phyloP scores from a whole-genome alignment of 2,797 vertebrate genomes.

The Microctenopoma lineatum region DNA sequence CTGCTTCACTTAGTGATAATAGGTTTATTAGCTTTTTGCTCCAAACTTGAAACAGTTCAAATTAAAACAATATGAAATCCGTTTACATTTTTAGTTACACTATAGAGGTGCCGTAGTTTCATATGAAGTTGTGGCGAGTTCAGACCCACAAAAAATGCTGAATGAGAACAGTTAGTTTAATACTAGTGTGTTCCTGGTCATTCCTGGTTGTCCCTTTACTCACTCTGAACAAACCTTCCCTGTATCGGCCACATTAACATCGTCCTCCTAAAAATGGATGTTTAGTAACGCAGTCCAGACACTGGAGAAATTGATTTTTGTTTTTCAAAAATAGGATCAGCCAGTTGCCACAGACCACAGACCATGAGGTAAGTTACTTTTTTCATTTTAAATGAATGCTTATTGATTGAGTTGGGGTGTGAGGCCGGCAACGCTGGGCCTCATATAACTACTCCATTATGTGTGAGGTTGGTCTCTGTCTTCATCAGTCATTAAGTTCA shows the following conservation, averaged over 20 bases:
- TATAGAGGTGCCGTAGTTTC: no score
- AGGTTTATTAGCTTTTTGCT: background rate
- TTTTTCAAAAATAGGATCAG: constrained; percentile 14
- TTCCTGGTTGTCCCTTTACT: no score
- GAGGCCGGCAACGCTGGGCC: background rate
- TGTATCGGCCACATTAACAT: background rate
- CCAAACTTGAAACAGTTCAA: background rate
- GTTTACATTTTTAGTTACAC: no score
- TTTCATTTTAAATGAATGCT: constrained; percentile 3
- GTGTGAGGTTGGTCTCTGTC: background rate
- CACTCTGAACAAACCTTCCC: background rate
- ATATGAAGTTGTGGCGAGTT: no score
- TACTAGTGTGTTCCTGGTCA: no score
- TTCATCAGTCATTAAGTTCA: background rate
- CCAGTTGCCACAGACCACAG: constrained; percentile 10
- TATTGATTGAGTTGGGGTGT: background rate
- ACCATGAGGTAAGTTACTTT: constrained; percentile 4
- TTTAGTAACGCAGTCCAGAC: constrained; percentile 11
- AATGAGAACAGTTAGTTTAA: no score
- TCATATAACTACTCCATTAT: background rate
- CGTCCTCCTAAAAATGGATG: background rate
- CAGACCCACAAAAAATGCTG: no score
- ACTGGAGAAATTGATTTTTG: constrained; percentile 42
- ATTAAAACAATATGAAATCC: background rate
- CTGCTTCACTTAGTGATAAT: background rate